Evolutionary conservation across 23 tunicate genomes (phyloP).

Genomic region (Diplosoma virens): DNA sequence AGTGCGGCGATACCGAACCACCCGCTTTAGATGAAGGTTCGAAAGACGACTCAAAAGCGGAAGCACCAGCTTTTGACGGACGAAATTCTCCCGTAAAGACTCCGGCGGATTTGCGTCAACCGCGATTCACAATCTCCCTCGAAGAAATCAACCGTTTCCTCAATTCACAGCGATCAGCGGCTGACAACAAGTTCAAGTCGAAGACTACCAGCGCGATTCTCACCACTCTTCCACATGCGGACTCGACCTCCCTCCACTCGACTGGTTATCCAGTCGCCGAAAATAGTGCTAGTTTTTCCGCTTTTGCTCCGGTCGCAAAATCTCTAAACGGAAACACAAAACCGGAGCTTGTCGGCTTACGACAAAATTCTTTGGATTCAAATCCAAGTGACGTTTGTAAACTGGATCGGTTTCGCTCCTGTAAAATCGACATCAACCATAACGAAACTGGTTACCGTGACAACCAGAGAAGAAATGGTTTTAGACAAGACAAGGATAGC

Average conservation of each 20-base stretch:
- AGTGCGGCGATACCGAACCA: too few species aligned
- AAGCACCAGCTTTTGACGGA: background rate
- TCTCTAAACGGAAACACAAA: background rate
- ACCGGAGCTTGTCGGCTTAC: too few species aligned
- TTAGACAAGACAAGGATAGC: too few species aligned
- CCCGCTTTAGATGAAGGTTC: too few species aligned
- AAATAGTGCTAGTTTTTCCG: background rate
- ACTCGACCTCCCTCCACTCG: background rate
- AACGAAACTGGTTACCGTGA: too few species aligned
- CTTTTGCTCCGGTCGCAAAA: background rate
- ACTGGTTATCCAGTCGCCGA: background rate
- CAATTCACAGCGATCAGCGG: background rate
- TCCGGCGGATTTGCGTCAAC: conserved; percentile 1
- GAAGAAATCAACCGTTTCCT: conserved; percentile 12
- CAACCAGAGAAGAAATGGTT: too few species aligned
- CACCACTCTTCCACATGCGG: background rate
- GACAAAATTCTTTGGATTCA: too few species aligned
- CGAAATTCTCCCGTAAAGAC: background rate
- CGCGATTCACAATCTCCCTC: background rate
- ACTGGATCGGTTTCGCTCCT: too few species aligned
- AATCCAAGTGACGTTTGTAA: too few species aligned
- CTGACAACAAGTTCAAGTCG: background rate
- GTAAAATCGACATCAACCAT: too few species aligned
- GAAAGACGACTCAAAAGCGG: background rate
- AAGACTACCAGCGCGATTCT: background rate